Evolutionary conservation across 2,888 invertebrate genomes (phyloP), one percentile per base, ranked within the genome.

Genomic region (Anorthoa munda): DNA sequence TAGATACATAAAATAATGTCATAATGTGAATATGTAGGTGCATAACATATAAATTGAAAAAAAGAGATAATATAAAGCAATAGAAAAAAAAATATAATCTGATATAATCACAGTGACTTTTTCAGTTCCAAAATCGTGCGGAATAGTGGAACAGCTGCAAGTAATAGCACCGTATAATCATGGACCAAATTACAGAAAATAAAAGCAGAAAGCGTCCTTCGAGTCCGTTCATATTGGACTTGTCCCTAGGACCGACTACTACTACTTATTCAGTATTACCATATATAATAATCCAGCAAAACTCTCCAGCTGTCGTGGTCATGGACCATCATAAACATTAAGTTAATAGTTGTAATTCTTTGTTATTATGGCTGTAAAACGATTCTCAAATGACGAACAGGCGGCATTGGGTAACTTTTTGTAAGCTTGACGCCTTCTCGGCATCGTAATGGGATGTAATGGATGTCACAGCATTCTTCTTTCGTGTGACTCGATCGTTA

Each of bases 271-370:
- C 23, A 31, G 58, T 53, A 63, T 58, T 64, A 75, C 26, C 18
- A 4, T 66, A 39, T 72, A 69, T 12, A 71, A 68, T 71, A 72
- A 59, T 58, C 18, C 67, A 65, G 66, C 68, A 61, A 68, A 72
- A 66, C 51, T 65, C 51, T 23, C 23, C 26, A n/a, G 26, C 66
- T 71, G 60, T 59, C 71, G 60, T 75, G 73, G 83, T 77, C 82
- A 85, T 80, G 81, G 79, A 26, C 58, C 76, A 84, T 86, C 72
- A 77, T 71, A 51, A 45, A 75, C 75, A 81, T 86, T 81, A 79
- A 78, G 48, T 80, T 89, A 88, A 89, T 88, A 86, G 90, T 86
- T 86, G 86, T 89, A 88, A 88, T 86, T 84, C 87, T 76, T 81
- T 66, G 82, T 86, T 87, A 86, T 91, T 86, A 91, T 85, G 82